Evolutionary conservation across 1,140 invertebrate genomes (phyloP), one percentile per base, ranked within the genome.

Genomic region (Drosophila albomicans): DNA sequence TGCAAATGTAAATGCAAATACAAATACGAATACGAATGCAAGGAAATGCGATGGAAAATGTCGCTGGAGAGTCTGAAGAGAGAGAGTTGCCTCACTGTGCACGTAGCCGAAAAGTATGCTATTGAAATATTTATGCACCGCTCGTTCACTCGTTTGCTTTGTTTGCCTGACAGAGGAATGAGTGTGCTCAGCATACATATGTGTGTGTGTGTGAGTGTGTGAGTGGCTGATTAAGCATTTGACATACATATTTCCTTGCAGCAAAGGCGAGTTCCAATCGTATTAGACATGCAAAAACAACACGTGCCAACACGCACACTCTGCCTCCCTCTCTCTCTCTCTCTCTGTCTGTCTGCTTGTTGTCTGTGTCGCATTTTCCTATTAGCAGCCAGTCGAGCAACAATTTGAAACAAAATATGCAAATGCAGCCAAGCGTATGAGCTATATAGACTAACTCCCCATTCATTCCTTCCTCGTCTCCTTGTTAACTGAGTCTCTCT

Each of bases 341-440:
- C 10, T 32, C 4, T 30, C 30, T 20, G 15, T 15, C 38, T 66
- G 15, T 15, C 28, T 54, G 4, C 32, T 13, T 6, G 20, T 54
- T 59, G 65, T 75, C 63, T 87, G 67, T 82, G 84, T 69, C 84
- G 84, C 84, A 82, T 88, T 87, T 87, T 87, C 77, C 84, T 87
- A 87, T 87, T 87, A 87, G 84, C 84, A 80, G 69, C 30, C 71
- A 85, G 82, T 67, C 75, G 71, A 87, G 79, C 79, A 88, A 84
- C 81, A 85, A 87, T 87, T 87, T 64, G 80, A 80, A 78, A 82
- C 84, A 84, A 88, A 88, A 88, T 87, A 84, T 87, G 77, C 84
- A 87, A 87, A 88, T 87, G 72, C 84, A 87, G 73, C 70, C 73
- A 75, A 88, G 79, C 77, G 80, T 82, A 80, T 80, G 73, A 82